A percentile compares a stretch with the other conserved stretches of the same genome.
Evolutionary conservation across 2,797 vertebrate species (phyloP).

Genomic region (Cirrhinus mrigala): DNA sequence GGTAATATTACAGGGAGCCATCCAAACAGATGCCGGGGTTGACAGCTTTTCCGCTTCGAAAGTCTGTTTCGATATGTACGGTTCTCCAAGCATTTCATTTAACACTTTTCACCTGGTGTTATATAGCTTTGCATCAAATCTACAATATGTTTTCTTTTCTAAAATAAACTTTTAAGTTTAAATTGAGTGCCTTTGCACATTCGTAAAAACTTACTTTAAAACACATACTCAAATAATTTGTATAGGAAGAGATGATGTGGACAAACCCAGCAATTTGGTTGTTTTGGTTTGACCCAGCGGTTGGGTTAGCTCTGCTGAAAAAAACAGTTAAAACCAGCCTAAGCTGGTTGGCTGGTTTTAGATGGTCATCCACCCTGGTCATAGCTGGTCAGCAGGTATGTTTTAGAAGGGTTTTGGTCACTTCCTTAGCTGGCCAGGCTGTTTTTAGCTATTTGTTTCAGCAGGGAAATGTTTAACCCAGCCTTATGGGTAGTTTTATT

Average conservation of each 20-base stretch:
- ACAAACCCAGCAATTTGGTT: too few species aligned
- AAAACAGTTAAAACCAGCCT: too few species aligned
- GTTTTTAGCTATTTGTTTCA: too few species aligned
- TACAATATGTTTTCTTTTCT: background rate
- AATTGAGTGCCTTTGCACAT: background rate
- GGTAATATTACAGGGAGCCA: constrained; percentile 35
- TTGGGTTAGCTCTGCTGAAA: too few species aligned
- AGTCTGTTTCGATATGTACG: background rate
- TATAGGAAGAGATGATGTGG: background rate
- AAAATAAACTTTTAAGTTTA: background rate
- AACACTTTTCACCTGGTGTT: background rate
- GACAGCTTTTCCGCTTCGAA: constrained; percentile 21
- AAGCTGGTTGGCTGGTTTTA: too few species aligned
- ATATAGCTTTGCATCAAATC: background rate
- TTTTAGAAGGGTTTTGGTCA: too few species aligned
- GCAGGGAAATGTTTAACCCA: too few species aligned
- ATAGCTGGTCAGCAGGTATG: too few species aligned
- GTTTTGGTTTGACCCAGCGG: too few species aligned
- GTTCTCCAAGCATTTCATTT: background rate
- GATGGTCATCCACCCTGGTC: too few species aligned
- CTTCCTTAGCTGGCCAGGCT: too few species aligned
- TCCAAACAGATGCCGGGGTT: constrained; percentile 38
- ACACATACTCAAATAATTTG: background rate
- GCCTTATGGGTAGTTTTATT: too few species aligned
- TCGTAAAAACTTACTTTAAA: background rate